Percentiles rank a stretch among this genome's conserved stretches.
Conservation (phyloP, 1,140 invertebrate species). For the Philopotamus ludificatus region DNA sequence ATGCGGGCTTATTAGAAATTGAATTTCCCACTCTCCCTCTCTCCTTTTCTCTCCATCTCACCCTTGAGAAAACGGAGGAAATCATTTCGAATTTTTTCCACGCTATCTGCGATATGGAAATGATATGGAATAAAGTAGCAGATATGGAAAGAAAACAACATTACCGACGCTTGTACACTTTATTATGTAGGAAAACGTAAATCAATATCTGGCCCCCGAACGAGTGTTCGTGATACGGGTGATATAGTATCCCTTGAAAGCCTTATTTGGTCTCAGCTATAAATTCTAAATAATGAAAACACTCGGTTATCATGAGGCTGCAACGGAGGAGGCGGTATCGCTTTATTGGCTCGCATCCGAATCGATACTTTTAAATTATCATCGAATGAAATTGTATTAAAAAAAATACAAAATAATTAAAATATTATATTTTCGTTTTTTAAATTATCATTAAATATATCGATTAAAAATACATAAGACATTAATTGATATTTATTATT, state of each 20-base stretch:
- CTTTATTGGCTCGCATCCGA: neutral
- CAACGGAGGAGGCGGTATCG: neutral
- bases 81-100: neutral
- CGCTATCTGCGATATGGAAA: too few relatives aligned
- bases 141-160: constrained; percentile 26
- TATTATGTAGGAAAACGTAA: constrained; percentile 31
- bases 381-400: too few relatives aligned
- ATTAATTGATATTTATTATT: too few relatives aligned
- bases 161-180: constrained; percentile 33
- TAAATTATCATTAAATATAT: too few relatives aligned
- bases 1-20: too few relatives aligned
- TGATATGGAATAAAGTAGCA: neutral
- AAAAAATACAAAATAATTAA: too few relatives aligned
- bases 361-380: neutral
- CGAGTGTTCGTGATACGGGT: constrained; percentile 34
- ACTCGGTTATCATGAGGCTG: constrained; percentile 12
- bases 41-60: too few relatives aligned
- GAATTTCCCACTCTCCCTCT: too few relatives aligned
- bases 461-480: too few relatives aligned
- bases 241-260: constrained; percentile 38
- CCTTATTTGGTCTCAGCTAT: constrained; percentile 33
- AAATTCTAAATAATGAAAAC: constrained; percentile 38
- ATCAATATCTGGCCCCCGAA: constrained; percentile 31
- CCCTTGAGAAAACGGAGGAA: too few relatives aligned
- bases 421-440: too few relatives aligned